Evolutionary conservation across 2,888 invertebrate genomes (phyloP).

Genomic region (Drosophila melanosoma): DNA sequence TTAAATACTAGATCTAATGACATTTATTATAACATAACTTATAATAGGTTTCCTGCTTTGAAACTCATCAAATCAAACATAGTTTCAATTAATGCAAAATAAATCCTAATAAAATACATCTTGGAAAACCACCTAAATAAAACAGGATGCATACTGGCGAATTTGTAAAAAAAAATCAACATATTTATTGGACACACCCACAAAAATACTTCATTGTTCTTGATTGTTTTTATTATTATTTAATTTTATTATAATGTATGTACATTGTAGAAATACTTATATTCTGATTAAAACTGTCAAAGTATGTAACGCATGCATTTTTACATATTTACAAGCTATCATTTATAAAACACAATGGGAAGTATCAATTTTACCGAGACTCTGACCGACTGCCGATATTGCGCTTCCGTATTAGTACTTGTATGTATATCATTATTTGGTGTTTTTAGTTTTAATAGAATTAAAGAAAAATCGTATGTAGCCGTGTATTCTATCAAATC

Average conservation of each 20-base stretch:
- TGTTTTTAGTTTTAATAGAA: constrained; percentile 28
- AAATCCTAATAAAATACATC: constrained; percentile 66
- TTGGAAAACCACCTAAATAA: constrained; percentile 45
- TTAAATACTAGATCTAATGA: constrained; percentile 58
- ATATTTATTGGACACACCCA: constrained; percentile 23
- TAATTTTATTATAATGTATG: constrained; percentile 24
- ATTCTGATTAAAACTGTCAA: constrained; percentile 24
- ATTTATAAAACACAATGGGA: constrained; percentile 22
- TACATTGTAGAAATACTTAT: constrained; percentile 18
- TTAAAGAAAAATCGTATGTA: constrained; percentile 26
- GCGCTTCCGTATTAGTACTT: constrained; percentile 40
- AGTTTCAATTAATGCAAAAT: constrained; percentile 57
- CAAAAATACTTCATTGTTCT: constrained; percentile 20
- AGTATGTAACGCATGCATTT: constrained; percentile 24
- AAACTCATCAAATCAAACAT: constrained; percentile 50
- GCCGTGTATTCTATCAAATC: constrained; percentile 18
- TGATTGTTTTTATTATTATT: constrained; percentile 17
- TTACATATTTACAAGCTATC: constrained; percentile 8
- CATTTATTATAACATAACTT: constrained; percentile 43
- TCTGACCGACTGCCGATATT: constrained; percentile 44
- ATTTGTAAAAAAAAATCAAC: constrained; percentile 22
- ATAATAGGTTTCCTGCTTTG: constrained; percentile 56
- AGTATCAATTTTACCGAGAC: constrained; percentile 25
- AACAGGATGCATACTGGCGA: constrained; percentile 26
- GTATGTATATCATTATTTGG: constrained; percentile 19